Conservation (phyloP, 64 coral and sea anemone species). For the Dendronephthya gigantea region DNA sequence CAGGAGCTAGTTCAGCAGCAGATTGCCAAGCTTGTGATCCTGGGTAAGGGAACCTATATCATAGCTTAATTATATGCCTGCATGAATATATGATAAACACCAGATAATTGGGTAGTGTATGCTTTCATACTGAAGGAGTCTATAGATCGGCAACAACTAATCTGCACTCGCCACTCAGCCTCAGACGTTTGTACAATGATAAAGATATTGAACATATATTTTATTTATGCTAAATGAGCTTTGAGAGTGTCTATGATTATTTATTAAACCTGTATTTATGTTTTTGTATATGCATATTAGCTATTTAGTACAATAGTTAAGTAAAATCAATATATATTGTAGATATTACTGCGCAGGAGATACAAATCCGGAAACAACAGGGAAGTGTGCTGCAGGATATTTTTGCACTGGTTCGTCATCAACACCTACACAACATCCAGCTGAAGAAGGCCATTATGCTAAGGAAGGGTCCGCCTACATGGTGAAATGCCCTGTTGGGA, state of each 20-base stretch:
- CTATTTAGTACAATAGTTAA: background rate
- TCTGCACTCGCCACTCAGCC: too few relatives aligned
- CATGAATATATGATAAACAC: too few relatives aligned
- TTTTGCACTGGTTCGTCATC: slow-evolving; percentile 68
- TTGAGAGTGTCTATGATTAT: too few relatives aligned
- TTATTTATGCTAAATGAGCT: too few relatives aligned
- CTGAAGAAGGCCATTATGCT: slow-evolving; percentile 56
- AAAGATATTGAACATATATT: too few relatives aligned
- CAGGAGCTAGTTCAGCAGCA: slow-evolving; percentile 78
- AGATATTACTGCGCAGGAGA: slow-evolving; percentile 93
- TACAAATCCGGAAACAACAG: slow-evolving; percentile 78
- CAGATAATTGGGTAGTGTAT: too few relatives aligned
- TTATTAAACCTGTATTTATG: too few relatives aligned
- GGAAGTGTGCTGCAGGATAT: slow-evolving; percentile 66
- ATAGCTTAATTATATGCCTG: too few relatives aligned
- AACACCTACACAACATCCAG: slow-evolving; percentile 74
- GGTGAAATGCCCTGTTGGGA: slow-evolving; percentile 66
- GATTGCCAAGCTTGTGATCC: slow-evolving; percentile 92
- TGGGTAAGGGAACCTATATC: slow-evolving; percentile 24
- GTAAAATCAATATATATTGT: background rate
- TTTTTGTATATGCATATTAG: too few relatives aligned
- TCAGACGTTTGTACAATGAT: too few relatives aligned
- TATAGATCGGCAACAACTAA: too few relatives aligned
- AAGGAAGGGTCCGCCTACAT: slow-evolving; percentile 40
- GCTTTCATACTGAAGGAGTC: too few relatives aligned